Evolutionary conservation across 1,140 invertebrate genomes (phyloP).

Genomic region (Coboldia fuscipes): DNA sequence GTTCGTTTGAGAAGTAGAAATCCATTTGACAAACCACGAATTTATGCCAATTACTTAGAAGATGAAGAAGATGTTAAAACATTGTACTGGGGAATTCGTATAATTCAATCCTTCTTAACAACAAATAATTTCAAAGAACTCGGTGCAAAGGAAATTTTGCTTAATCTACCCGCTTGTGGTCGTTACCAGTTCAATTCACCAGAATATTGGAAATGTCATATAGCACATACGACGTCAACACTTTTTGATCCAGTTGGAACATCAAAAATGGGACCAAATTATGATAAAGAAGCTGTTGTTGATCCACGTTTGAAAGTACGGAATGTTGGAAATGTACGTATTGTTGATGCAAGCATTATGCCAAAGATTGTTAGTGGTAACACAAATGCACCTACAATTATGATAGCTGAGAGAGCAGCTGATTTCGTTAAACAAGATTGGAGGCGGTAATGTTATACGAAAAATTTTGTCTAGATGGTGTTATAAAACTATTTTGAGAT

Average conservation of each 20-base stretch:
- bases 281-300: constrained; percentile 37
- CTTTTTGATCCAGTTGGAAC: constrained; percentile 52
- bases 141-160: constrained; percentile 20
- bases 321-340: constrained; percentile 41
- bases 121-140: constrained; percentile 26
- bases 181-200: constrained; percentile 23
- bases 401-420: constrained; percentile 55
- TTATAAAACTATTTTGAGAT: constrained; percentile 7
- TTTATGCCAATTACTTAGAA: constrained; percentile 64
- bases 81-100: constrained; percentile 41
- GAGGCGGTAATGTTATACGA: too few species aligned
- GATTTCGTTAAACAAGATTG: constrained; percentile 45
- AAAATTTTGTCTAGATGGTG: constrained; percentile 7
- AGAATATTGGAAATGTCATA: constrained; percentile 40
- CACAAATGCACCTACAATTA: constrained; percentile 53
- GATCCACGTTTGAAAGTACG: constrained; percentile 42
- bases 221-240: constrained; percentile 33
- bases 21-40: constrained; percentile 33
- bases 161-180: constrained; percentile 22
- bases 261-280: constrained; percentile 48
- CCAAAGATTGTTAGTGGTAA: constrained; percentile 47
- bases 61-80: constrained; percentile 46
- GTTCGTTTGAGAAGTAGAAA: constrained; percentile 18
- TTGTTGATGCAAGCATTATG: constrained; percentile 64
- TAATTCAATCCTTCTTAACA: constrained; percentile 26